Evolutionary conservation across 2,888 invertebrate genomes (phyloP).

Genomic region (Sesia bembeciformis): DNA sequence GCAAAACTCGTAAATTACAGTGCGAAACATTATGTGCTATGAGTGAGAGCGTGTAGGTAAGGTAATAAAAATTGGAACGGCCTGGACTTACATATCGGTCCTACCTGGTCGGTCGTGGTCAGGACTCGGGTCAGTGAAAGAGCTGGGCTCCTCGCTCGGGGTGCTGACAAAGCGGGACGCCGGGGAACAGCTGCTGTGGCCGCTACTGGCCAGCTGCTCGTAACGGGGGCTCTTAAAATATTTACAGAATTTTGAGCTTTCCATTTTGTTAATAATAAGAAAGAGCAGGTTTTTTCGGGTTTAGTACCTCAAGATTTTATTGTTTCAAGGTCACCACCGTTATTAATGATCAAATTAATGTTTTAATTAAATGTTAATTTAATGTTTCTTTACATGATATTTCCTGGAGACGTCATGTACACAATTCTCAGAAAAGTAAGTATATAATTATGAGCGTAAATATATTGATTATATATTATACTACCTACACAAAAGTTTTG

Average conservation of each 20-base stretch:
- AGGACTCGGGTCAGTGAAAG: conserved; percentile 57
- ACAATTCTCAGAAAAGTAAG: too few relatives aligned
- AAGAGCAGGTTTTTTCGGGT: too few relatives aligned
- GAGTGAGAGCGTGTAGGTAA: conserved; percentile 3
- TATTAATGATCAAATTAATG: too few relatives aligned
- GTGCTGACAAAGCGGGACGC: conserved; percentile 55
- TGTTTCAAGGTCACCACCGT: too few relatives aligned
- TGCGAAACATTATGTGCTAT: neutral
- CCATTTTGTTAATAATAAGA: neutral
- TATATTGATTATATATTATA: too few relatives aligned
- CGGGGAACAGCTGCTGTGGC: conserved; percentile 60
- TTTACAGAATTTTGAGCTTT: neutral
- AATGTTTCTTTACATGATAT: too few relatives aligned
- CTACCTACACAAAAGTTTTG: too few relatives aligned
- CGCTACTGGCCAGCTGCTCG: conserved; percentile 65
- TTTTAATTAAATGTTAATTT: too few relatives aligned
- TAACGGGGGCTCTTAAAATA: conserved; percentile 59
- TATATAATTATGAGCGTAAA: too few relatives aligned
- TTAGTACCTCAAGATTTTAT: too few relatives aligned
- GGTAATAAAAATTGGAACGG: conserved; percentile 64
- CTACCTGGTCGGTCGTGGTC: conserved; percentile 69
- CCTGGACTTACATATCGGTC: conserved; percentile 71
- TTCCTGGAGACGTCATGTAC: too few relatives aligned
- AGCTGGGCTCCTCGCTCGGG: conserved; percentile 57
- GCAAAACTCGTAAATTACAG: too few relatives aligned